Base-by-base conservation (phyloP, 2,113 vertebrate genomes). In the Odocoileus hemionus region DNA sequence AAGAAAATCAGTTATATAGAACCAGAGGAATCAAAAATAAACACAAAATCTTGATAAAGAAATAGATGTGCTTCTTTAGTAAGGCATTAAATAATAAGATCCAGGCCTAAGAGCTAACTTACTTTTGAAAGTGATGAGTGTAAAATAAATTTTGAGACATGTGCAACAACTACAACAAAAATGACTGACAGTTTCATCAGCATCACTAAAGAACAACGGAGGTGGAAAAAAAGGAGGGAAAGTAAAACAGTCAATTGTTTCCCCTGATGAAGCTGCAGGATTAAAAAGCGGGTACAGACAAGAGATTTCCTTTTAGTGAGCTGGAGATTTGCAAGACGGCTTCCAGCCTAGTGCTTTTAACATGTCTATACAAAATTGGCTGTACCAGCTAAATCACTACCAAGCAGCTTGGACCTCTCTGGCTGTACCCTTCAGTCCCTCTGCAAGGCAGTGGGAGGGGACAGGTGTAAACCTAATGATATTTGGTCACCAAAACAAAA, bases 1-100 rank as follows among this genome's bases (percentile, higher is more conserved):
- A 89, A 74, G 74, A 87, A 85, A 92, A 57, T n/a, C 39, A 84
- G 25, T 76, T 61, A 82, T 45, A 67, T 7, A 84, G 50, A 85
- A 86, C 16, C 91, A 84, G 30, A 85, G 50, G 78, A 70, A 95
- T 86, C 61, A 94, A 97, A 97, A 94, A 95, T 61, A 83, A 87
- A 95, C 25, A 82, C 16, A 60, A 93, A 43, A 93, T 64, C 11
- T 96, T 96, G 76, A 74, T 61, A 90, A 91, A 91, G 30, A 85
- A 91, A 91, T 54, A 86, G 1, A 86, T 30, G 50, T 92, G 16
- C 26, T 94, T 95, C 47, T 95, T 87, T 84, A 91, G 61, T 45
- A 80, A 79, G 45, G 54, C 14, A 92, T 14, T 61, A 91, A 95
- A 86, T 82, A 94, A 89, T 19, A 96, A 94, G 45, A 86, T 83